Conservation (phyloP, 2,113 vertebrate genomes). For the Neodon shergylaensis region DNA sequence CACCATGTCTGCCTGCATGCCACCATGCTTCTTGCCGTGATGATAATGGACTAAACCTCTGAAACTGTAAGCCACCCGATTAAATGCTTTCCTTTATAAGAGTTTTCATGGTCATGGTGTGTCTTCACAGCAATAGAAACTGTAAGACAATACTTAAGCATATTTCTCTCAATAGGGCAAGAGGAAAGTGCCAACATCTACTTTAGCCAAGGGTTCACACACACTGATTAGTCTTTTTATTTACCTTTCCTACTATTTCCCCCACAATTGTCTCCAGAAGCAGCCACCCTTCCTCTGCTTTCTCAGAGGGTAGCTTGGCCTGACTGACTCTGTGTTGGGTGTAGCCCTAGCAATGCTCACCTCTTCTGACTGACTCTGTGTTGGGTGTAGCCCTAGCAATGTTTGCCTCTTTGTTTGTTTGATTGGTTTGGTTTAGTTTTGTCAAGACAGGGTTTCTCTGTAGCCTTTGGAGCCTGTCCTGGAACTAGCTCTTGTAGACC, state of each 20-base stretch:
- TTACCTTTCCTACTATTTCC: accelerated
- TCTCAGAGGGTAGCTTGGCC: not conserved
- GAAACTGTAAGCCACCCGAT: not conserved
- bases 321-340: not conserved
- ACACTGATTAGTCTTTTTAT: not conserved
- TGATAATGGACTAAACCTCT: not conserved
- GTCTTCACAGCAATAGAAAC: not conserved
- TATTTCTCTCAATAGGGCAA: not conserved
- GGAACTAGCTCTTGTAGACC: no score
- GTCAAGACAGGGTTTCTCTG: no score
- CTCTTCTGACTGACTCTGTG: not conserved
- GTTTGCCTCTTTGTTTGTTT: not conserved
- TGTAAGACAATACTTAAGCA: not conserved
- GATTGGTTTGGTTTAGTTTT: no score
- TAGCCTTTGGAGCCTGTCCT: no score
- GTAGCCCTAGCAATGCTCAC: not conserved
- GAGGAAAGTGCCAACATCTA: not conserved
- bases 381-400: not conserved
- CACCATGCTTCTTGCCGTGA: not conserved
- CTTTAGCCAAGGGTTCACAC: not conserved
- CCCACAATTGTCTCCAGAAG: not conserved
- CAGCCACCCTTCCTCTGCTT: not conserved
- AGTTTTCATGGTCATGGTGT: not conserved
- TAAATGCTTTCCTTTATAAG: not conserved
- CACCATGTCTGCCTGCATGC: not conserved